Conservation (phyloP, 2,113 vertebrate species). For the Semnopithecus entellus region DNA sequence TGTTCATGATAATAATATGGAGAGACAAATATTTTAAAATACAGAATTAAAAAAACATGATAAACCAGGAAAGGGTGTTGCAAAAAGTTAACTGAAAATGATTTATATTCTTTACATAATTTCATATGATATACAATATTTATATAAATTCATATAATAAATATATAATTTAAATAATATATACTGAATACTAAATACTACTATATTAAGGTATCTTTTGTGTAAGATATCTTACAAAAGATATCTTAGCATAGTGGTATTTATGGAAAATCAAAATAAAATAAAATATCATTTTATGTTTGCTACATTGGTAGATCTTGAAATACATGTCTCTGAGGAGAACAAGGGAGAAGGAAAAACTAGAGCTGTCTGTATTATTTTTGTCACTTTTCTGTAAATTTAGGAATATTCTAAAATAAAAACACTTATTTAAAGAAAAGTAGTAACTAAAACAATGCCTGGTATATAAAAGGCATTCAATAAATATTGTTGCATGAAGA, state of each 20-base stretch:
- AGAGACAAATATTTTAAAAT: not conserved
- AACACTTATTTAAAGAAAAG: not conserved
- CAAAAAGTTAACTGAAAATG: not conserved
- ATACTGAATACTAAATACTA: not conserved
- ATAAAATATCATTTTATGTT: not conserved
- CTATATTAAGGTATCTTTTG: no score
- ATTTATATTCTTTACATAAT: not conserved
- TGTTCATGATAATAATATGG: not conserved
- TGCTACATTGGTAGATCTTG: not conserved
- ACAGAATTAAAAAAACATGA: not conserved
- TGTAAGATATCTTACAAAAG: no score
- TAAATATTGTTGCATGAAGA: not conserved
- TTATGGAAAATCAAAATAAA: not conserved
- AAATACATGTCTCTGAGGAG: not conserved
- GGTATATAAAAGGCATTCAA: not conserved
- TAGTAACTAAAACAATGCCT: not conserved
- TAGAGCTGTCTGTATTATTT: not conserved
- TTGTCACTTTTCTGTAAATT: not conserved
- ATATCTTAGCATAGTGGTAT: not conserved
- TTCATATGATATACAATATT: not conserved
- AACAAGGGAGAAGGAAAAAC: not conserved
- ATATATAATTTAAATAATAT: no score
- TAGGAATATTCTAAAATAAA: not conserved
- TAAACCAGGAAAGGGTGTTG: not conserved
- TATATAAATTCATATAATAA: not conserved